These are phyloP conservation scores for Phaethon lepturus DNA, from an alignment of 2,113 vertebrate species.

Conservation along the genomic window DNA sequence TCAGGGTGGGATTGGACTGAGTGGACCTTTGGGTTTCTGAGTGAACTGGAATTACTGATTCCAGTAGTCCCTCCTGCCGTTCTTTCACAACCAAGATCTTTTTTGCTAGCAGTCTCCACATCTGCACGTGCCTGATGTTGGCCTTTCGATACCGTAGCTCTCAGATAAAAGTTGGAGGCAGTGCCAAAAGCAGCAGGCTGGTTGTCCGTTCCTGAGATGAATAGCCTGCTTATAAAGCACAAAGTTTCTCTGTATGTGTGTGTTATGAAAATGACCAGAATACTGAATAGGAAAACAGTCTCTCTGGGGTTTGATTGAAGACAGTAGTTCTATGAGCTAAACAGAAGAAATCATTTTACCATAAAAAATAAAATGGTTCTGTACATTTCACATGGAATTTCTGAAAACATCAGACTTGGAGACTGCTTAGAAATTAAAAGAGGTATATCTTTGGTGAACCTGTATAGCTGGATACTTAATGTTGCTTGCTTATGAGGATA, in stretches of 20 bases:
- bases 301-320: background rate
- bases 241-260: fast-evolving
- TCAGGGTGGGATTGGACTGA: background rate
- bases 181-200: background rate
- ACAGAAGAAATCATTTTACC: background rate
- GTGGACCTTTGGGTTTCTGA: background rate
- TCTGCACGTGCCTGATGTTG: fast-evolving
- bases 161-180: background rate
- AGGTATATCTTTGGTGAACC: background rate
- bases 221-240: background rate
- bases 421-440: background rate
- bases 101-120: background rate
- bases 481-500: background rate
- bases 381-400: background rate
- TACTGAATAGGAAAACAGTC: background rate
- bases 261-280: background rate
- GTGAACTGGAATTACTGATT: background rate
- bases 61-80: background rate
- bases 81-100: background rate
- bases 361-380: background rate
- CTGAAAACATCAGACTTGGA: background rate
- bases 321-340: background rate
- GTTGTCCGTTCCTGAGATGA: background rate
- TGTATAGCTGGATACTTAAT: background rate
- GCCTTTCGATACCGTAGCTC: background rate